phyloP scores from a whole-genome alignment of 92 coral and sea anemone species.

The Parazoanthus darwini region DNA sequence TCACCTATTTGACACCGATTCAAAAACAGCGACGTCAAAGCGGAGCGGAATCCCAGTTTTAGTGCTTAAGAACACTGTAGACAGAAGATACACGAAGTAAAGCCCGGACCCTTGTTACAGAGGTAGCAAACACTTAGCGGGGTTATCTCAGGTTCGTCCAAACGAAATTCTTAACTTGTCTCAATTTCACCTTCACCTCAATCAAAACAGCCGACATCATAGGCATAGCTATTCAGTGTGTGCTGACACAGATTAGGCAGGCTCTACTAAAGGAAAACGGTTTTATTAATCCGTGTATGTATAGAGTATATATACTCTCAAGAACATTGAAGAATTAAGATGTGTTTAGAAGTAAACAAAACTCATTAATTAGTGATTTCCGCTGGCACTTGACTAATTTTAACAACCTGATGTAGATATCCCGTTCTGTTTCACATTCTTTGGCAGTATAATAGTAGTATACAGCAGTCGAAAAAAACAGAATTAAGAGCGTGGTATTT shows the following conservation, averaged over 20 bases:
- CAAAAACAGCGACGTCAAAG: not conserved
- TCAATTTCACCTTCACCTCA: not conserved
- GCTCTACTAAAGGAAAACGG: not conserved
- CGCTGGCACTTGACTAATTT: not conserved
- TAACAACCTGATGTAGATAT: no score
- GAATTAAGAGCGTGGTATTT: no score
- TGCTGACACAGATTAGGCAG: not conserved
- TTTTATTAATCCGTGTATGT: no score
- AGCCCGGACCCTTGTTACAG: not conserved
- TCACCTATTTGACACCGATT: not conserved
- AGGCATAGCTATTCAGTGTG: not conserved
- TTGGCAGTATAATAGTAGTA: no score
- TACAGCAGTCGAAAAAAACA: no score
- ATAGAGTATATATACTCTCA: not conserved
- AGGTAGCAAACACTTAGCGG: not conserved
- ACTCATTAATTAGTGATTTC: not conserved
- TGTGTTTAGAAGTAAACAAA: not conserved
- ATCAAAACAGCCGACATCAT: not conserved
- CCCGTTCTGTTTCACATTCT: no score
- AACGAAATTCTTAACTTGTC: no score
- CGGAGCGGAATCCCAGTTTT: not conserved
- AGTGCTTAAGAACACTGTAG: not conserved
- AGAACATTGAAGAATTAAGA: no score
- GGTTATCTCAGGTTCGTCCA: not conserved
- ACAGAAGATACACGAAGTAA: not conserved